Evolutionary conservation across 1,140 invertebrate genomes (phyloP).

Genomic region (Brachionus paranguensis): DNA sequence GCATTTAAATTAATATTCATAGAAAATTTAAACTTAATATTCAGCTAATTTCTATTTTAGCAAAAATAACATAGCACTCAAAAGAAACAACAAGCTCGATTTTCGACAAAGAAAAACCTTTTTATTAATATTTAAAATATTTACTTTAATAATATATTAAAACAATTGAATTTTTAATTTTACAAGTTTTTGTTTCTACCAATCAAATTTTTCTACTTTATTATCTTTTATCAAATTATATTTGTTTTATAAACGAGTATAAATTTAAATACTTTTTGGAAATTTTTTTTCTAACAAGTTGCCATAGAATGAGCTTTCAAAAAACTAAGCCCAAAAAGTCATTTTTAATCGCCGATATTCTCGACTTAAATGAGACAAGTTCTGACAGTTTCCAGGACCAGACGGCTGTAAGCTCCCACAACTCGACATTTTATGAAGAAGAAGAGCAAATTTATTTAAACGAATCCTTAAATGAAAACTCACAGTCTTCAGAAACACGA

Average conservation of each 20-base stretch:
- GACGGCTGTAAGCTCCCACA: neutral
- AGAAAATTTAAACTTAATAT: slow-evolving; percentile 20
- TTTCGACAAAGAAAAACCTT: neutral
- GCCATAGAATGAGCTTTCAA: slow-evolving; percentile 7
- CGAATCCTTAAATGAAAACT: neutral
- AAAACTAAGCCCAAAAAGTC: slow-evolving; percentile 15
- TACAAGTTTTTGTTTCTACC: neutral
- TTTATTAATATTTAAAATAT: slow-evolving; percentile 6
- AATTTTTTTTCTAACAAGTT: neutral
- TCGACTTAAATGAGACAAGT: neutral
- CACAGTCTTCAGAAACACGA: neutral
- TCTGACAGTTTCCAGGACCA: neutral
- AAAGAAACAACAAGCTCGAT: neutral
- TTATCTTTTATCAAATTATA: neutral
- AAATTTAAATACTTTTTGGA: neutral
- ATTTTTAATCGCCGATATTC: neutral
- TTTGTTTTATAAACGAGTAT: slow-evolving; percentile 10
- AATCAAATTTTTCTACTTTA: neutral
- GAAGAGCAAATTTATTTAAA: neutral
- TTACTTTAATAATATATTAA: slow-evolving; percentile 2
- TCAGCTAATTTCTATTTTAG: slow-evolving; percentile 22
- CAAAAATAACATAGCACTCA: neutral
- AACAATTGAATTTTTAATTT: slow-evolving; percentile 31
- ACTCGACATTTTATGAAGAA: neutral
- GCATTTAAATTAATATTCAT: slow-evolving; percentile 33